Evolutionary conservation across 2,113 vertebrate species (phyloP).

Genomic region (Physeter macrocephalus): DNA sequence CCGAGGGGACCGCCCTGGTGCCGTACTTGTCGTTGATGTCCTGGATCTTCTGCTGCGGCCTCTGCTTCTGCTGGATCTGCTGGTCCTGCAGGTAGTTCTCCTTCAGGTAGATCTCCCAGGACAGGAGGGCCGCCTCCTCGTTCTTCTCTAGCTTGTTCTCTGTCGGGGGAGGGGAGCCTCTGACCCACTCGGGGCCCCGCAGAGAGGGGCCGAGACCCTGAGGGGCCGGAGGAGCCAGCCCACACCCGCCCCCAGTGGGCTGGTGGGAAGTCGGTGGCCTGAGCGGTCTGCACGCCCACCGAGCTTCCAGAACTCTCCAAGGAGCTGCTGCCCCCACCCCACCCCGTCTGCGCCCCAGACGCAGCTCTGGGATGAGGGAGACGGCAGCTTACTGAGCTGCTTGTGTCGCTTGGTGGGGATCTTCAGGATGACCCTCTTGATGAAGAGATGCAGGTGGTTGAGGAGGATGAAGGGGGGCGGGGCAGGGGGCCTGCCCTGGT

Average conservation of each 20-base stretch:
- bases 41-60: constrained; percentile 83
- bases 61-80: constrained; percentile 82
- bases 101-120: constrained; percentile 93
- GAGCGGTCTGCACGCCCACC: fast-evolving
- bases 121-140: constrained; percentile 89
- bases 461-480: constrained; percentile 94
- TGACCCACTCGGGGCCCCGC: background rate
- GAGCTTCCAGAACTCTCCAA: background rate
- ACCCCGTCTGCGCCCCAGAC: fast-evolving
- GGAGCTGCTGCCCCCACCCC: fast-evolving
- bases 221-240: too few relatives aligned
- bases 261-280: background rate
- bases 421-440: constrained; percentile 77
- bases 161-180: constrained; percentile 38
- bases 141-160: constrained; percentile 84
- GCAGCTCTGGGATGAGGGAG: fast-evolving
- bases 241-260: fast-evolving
- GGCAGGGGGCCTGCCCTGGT: constrained; percentile 86
- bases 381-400: constrained; percentile 84
- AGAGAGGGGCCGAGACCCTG: fast-evolving
- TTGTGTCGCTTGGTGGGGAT: constrained; percentile 53
- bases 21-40: constrained; percentile 88
- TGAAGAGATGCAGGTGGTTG: constrained; percentile 89
- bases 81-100: constrained; percentile 89
- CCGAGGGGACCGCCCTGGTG: background rate